These are phyloP conservation scores for Dryas iulia DNA, from an alignment of 1,140 invertebrate genomes.

Conservation along the genomic window DNA sequence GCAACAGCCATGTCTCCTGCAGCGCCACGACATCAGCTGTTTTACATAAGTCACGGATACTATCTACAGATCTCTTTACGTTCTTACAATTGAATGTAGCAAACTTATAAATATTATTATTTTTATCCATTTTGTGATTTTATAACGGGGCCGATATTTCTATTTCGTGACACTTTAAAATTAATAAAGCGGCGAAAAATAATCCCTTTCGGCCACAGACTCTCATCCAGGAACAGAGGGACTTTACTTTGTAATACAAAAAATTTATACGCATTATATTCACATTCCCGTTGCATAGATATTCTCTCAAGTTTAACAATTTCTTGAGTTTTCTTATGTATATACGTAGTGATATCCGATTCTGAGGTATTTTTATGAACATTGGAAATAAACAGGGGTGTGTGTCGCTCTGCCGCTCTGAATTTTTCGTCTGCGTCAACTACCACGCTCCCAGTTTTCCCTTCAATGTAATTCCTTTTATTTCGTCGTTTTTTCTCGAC, in stretches of 20 bases:
- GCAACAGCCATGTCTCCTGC: too few relatives aligned
- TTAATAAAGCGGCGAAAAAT: constrained; percentile 36
- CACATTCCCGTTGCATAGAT: constrained; percentile 12
- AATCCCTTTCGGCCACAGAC: constrained; percentile 37
- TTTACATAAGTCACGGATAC: constrained; percentile 1
- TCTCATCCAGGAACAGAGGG: constrained; percentile 27
- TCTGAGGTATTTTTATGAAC: constrained; percentile 22
- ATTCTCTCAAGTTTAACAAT: constrained; percentile 26
- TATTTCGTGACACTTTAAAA: constrained; percentile 9
- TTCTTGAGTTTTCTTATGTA: constrained; percentile 30
- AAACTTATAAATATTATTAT: neutral
- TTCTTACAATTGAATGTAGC: constrained; percentile 1
- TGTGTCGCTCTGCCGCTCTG: constrained; percentile 30
- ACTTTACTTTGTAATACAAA: constrained; percentile 27
- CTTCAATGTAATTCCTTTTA: too few relatives aligned
- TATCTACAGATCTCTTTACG: neutral
- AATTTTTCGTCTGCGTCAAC: constrained; percentile 21
- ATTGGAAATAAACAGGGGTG: constrained; percentile 39
- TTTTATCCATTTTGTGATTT: neutral
- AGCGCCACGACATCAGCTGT: too few relatives aligned
- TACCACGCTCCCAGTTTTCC: too few relatives aligned
- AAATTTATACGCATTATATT: constrained; percentile 37
- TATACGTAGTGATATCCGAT: constrained; percentile 25
- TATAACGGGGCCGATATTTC: neutral
- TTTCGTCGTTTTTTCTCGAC: too few relatives aligned